A percentile compares a stretch with the other conserved stretches of the same genome.
Conservation (phyloP, 2,888 invertebrate genomes). For the Drosophila tanythrix region DNA sequence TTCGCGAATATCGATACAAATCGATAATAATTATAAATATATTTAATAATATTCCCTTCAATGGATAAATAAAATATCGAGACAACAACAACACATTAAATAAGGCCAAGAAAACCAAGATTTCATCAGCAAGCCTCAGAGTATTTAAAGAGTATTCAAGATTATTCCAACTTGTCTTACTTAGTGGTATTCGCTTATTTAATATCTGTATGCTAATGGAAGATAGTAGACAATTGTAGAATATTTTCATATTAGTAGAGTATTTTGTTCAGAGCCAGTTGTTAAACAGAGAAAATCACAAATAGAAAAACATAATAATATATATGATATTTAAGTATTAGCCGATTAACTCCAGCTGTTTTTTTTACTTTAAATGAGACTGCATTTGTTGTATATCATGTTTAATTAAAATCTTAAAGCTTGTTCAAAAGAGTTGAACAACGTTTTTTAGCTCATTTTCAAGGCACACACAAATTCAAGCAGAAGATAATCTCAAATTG, state of each 20-base stretch:
- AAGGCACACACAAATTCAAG: neutral
- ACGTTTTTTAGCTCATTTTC: neutral
- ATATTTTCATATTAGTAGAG: neutral
- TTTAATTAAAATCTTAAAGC: neutral
- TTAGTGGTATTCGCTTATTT: neutral
- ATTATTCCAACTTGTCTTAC: neutral
- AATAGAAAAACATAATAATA: neutral
- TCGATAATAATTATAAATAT: neutral
- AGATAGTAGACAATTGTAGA: neutral
- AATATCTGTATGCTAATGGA: neutral
- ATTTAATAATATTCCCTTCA: too few species aligned
- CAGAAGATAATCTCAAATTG: constrained; percentile 39
- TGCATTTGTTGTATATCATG: neutral
- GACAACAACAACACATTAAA: neutral
- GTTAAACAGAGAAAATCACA: neutral
- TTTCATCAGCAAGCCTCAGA: too few species aligned
- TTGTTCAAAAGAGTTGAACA: neutral
- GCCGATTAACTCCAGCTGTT: neutral
- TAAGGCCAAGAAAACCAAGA: too few species aligned
- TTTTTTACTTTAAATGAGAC: neutral
- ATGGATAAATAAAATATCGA: neutral
- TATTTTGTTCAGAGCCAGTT: rapidly evolving
- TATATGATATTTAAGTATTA: neutral
- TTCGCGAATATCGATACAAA: neutral
- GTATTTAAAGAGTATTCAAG: too few species aligned